Base-by-base conservation (phyloP, 2,113 vertebrate genomes). In the Pardalotus punctatus region DNA sequence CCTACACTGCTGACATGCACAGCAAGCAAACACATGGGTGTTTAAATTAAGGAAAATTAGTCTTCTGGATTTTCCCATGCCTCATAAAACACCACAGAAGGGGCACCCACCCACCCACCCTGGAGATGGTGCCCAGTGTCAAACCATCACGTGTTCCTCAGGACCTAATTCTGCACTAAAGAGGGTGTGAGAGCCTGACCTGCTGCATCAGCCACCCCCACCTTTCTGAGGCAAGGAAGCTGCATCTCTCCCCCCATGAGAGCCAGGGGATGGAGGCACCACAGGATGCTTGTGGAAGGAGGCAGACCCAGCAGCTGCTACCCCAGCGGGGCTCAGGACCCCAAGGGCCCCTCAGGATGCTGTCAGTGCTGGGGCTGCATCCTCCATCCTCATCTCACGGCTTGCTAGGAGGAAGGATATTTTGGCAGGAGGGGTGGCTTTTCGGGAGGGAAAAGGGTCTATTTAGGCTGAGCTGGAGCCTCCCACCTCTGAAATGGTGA, bases 1-100 rank as follows among this genome's bases (percentile, higher is more conserved):
- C 16, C n/a, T 36, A 45, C 16, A 3, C 13, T 20, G 38, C 27
- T 69, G 74, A 83, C 28, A 10, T 3, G 16, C 23, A 29, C 31
- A 69, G 25, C 33, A 51, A 88, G 12, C 13, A 67, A 64, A 74
- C 0, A 0, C 21, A n/a, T 0, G 1, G 33, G 10, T 6, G 2
- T 10, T 93, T 64, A 60, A 77, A 77, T 35, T 7, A 60, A 45
- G 53, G 58, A 21, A 53, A 78, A 2, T 40, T 29, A 14, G 12
- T 54, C 43, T 67, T 89, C 57, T 57, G 48, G 31, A 53, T 81
- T 74, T 87, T 60, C 19, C 53, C 19, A 8, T 35, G 33, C 78
- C 61, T 56, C 9, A 3, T 14, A 81, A 47, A 77, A 69, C 27
- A 53, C 8, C 20, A 31, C 36, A n/a, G n/a, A 65, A 58, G 69